Evolutionary conservation across 37 sponge, comb jelly and placozoan genomes (phyloP).

Genomic region (Ianthella basta): DNA sequence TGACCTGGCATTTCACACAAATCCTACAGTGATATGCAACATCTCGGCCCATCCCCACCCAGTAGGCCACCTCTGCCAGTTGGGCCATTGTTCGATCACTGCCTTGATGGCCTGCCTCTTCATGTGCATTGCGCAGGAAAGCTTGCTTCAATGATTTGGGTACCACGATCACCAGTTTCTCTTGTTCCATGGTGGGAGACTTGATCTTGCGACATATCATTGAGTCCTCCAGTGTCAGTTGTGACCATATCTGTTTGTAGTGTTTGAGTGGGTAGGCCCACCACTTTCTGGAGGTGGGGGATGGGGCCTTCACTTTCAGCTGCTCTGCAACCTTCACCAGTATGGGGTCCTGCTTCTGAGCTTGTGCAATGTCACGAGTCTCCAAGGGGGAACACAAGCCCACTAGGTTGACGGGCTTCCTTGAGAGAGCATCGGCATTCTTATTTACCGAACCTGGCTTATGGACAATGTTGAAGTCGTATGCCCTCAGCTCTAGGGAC

Average conservation of each 20-base stretch:
- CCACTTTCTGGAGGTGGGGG: constrained; percentile 16
- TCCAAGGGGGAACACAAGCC: neutral
- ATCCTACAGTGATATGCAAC: neutral
- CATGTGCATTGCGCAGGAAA: constrained; percentile 17
- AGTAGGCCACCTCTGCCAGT: constrained; percentile 18
- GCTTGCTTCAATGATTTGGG: neutral
- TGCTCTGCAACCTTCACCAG: neutral
- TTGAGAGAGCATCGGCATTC: constrained; percentile 14
- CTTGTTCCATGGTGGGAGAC: constrained; percentile 22
- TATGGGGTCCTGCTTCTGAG: neutral
- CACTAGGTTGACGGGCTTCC: neutral
- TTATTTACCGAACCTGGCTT: neutral
- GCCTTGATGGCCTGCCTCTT: constrained; percentile 7
- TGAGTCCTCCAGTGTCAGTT: neutral
- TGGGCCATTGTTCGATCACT: neutral
- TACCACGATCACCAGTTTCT: neutral
- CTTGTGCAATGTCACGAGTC: neutral
- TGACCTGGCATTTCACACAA: constrained; percentile 12
- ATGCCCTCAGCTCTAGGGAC: constrained; percentile 31
- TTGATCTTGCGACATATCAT: constrained; percentile 3
- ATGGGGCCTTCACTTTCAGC: neutral
- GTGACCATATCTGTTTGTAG: constrained; percentile 28
- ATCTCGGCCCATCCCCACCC: neutral
- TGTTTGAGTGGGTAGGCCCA: neutral
- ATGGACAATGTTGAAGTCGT: constrained; percentile 16